These are phyloP conservation scores for Lepidocyrtoides sp. DNA, from an alignment of 2,888 invertebrate genomes.

Conservation along the genomic window DNA sequence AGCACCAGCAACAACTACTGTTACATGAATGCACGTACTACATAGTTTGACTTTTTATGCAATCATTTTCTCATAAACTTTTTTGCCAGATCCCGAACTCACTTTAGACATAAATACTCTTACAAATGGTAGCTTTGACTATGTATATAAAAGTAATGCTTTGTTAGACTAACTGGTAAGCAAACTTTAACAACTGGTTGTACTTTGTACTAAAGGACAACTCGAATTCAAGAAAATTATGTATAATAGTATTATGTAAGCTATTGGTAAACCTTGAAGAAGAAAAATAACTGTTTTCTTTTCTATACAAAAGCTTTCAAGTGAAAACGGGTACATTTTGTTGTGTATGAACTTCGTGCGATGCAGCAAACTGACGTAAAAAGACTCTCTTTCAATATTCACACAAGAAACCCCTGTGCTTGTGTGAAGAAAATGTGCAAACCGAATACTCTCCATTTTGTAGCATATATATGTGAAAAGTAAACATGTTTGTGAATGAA, in stretches of 20 bases:
- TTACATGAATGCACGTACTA: slow-evolving; percentile 20
- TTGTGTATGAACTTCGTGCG: neutral
- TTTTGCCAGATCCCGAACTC: neutral
- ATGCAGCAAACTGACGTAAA: neutral
- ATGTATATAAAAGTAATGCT: neutral
- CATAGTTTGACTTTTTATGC: slow-evolving; percentile 50
- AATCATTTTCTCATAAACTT: slow-evolving; percentile 71
- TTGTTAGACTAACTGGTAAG: neutral
- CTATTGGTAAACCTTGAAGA: neutral
- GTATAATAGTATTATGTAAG: neutral
- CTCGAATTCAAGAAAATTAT: neutral
- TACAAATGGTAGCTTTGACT: neutral
- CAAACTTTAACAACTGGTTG: neutral
- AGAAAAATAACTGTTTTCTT: neutral
- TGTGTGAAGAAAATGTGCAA: neutral
- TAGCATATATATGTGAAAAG: no score
- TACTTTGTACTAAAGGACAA: neutral
- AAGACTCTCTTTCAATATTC: neutral
- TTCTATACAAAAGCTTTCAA: slow-evolving; percentile 1
- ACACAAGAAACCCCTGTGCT: neutral
- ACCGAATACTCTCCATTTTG: no score
- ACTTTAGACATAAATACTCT: neutral
- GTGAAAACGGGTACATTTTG: neutral
- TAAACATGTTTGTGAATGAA: neutral
- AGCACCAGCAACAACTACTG: neutral